Evolutionary conservation across 2,888 invertebrate genomes (phyloP).

Genomic region (Lochmaea crataegi): DNA sequence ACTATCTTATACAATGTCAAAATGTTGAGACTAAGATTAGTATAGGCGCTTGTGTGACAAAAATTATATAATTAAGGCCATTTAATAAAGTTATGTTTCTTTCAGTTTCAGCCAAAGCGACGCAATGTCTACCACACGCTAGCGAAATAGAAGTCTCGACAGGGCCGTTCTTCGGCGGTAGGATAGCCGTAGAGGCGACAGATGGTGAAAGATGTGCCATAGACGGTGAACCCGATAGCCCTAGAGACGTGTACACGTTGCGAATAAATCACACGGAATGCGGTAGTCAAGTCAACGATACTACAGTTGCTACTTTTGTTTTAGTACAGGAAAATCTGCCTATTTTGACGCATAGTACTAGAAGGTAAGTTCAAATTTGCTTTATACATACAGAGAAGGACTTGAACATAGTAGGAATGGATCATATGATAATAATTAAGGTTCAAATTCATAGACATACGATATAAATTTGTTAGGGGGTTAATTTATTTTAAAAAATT

Average conservation of each 20-base stretch:
- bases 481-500: too few relatives aligned
- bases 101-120: slow-evolving; percentile 84
- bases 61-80: too few relatives aligned
- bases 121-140: slow-evolving; percentile 81
- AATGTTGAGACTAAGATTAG: too few relatives aligned
- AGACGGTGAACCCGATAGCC: slow-evolving; percentile 79
- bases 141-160: slow-evolving; percentile 87
- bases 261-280: slow-evolving; percentile 80
- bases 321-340: slow-evolving; percentile 86
- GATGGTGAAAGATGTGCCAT: slow-evolving; percentile 79
- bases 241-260: slow-evolving; percentile 79
- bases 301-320: slow-evolving; percentile 84
- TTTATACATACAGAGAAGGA: not conserved
- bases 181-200: slow-evolving; percentile 79
- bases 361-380: slow-evolving; percentile 44
- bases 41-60: too few relatives aligned
- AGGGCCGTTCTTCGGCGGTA: slow-evolving; percentile 83
- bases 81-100: too few relatives aligned
- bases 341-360: slow-evolving; percentile 79
- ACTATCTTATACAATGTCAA: too few relatives aligned
- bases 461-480: too few relatives aligned
- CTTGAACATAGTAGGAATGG: too few relatives aligned
- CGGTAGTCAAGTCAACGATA: slow-evolving; percentile 74
- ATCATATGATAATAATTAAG: too few relatives aligned
- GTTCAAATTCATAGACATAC: too few relatives aligned